A percentile compares a stretch with the other conserved stretches of the same genome.
phyloP scores from a whole-genome alignment of 1,140 invertebrate species.

The Pogonomyrmex barbatus region DNA sequence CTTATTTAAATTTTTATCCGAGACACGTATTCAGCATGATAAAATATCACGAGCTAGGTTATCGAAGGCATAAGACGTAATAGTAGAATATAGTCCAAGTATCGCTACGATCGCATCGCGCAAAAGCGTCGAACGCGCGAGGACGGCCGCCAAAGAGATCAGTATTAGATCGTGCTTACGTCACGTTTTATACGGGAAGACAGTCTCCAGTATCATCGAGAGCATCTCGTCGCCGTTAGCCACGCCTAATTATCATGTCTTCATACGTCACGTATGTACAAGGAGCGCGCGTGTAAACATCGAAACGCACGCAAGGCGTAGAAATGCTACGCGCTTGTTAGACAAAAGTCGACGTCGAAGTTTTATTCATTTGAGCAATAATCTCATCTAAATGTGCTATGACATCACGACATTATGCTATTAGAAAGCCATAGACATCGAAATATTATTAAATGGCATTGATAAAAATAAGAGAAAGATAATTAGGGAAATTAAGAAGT shows the following conservation, averaged over 20 bases:
- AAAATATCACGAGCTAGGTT: background rate
- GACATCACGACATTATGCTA: background rate
- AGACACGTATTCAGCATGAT: background rate
- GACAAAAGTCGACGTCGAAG: background rate
- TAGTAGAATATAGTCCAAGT: constrained; percentile 4
- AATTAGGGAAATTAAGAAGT: background rate
- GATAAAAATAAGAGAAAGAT: background rate
- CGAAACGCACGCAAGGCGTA: background rate
- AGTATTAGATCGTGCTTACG: constrained; percentile 73
- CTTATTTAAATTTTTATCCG: background rate
- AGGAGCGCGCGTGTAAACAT: background rate
- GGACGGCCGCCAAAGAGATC: constrained; percentile 51
- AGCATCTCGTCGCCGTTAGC: constrained; percentile 70
- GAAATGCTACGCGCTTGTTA: background rate
- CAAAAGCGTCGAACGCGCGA: background rate
- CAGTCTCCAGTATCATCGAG: constrained; percentile 70
- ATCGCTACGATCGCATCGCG: background rate
- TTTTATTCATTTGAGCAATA: background rate
- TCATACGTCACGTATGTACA: background rate
- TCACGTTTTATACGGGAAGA: constrained; percentile 68
- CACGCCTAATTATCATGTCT: constrained; percentile 72
- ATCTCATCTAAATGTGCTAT: background rate
- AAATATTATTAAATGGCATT: background rate
- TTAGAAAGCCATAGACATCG: background rate
- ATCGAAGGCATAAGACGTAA: background rate